Conservation (phyloP, 1,140 invertebrate genomes). For the Augochlora pura region DNA sequence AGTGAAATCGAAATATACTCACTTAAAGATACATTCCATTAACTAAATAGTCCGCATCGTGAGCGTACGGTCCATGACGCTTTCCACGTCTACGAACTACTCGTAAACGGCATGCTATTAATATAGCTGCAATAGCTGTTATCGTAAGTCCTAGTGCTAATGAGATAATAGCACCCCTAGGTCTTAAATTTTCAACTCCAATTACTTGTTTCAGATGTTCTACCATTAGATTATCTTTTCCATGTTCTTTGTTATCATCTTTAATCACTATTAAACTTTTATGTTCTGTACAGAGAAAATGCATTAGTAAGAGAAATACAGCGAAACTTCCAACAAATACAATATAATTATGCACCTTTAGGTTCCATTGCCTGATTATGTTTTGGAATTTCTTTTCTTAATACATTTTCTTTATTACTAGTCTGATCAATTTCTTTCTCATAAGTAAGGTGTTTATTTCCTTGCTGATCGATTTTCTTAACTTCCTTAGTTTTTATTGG, state of each 20-base stretch:
- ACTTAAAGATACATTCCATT: conserved; percentile 98
- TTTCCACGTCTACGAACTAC: conserved; percentile 87
- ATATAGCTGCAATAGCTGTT: conserved; percentile 85
- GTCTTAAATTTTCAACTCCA: conserved; percentile 84
- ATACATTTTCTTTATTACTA: conserved; percentile 40
- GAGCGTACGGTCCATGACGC: conserved; percentile 91
- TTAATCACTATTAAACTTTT: conserved; percentile 62
- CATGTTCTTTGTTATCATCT: conserved; percentile 57
- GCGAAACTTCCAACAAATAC: neutral
- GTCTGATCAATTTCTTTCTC: conserved; percentile 28
- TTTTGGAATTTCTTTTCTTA: conserved; percentile 31
- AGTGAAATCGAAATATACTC: conserved; percentile 36
- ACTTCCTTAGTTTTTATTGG: conserved; percentile 45
- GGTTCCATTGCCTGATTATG: conserved; percentile 48
- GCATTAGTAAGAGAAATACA: neutral
- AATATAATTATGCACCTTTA: conserved; percentile 47
- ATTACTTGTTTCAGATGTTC: conserved; percentile 67
- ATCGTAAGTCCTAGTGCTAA: conserved; percentile 83
- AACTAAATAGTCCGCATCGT: conserved; percentile 97
- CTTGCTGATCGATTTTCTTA: conserved; percentile 39
- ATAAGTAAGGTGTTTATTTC: conserved; percentile 20
- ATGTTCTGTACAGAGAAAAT: conserved; percentile 45
- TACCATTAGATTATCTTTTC: conserved; percentile 32
- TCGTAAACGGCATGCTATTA: conserved; percentile 91
- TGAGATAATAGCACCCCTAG: conserved; percentile 91